A percentile compares a stretch with the other conserved stretches of the same genome.
phyloP scores from a whole-genome alignment of 2,888 invertebrate genomes.

The Pseudococcus longispinus region DNA sequence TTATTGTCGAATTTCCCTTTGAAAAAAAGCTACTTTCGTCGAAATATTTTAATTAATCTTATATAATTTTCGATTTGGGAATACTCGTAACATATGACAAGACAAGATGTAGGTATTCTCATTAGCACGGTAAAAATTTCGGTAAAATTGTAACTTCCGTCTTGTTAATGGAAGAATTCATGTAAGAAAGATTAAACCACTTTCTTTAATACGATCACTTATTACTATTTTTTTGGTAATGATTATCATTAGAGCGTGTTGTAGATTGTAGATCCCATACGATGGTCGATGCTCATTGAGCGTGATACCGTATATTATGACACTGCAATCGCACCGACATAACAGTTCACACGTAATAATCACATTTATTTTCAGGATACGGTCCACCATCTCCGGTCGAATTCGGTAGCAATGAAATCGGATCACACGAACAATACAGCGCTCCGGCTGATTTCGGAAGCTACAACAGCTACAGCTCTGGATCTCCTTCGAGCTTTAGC shows the following conservation, averaged over 20 bases:
- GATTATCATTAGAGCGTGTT: background rate
- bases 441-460: constrained; percentile 49
- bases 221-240: background rate
- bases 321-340: too few relatives aligned
- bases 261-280: background rate
- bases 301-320: background rate
- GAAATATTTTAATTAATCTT: constrained; percentile 4
- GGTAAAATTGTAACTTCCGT: background rate
- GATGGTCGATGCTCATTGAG: background rate
- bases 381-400: constrained; percentile 53
- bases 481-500: constrained; percentile 42
- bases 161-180: background rate
- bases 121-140: background rate
- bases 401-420: constrained; percentile 53
- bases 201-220: background rate
- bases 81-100: background rate
- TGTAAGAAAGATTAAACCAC: background rate
- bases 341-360: background rate
- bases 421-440: constrained; percentile 50
- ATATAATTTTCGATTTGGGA: background rate
- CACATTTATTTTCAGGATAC: constrained; percentile 44
- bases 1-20: background rate
- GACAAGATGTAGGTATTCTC: background rate
- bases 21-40: background rate
- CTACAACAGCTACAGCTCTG: constrained; percentile 46